Evolutionary conservation across 2,888 invertebrate species (phyloP), one percentile per base, ranked within the genome.

Genomic region (Drosophila helvetica): DNA sequence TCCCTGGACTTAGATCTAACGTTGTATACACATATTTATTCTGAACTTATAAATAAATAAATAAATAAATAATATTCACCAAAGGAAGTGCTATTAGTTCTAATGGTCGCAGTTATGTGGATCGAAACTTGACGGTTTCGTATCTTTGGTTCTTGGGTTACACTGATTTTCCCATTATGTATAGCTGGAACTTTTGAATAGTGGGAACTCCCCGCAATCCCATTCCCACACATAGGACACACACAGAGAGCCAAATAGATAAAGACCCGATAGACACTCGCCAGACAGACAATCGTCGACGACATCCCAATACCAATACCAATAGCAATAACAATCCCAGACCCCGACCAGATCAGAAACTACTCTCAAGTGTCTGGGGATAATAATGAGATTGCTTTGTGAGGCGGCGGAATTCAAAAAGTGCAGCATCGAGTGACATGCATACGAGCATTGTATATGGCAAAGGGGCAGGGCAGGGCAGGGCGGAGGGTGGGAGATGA

Each of bases 301-400:
- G 47, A 25, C 43, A 45, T 12, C 30, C n/a, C 38, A n/a, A 48
- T 33, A 18, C 55, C 7, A n/a, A 7, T 2, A 7, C 38, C 7
- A 2, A 48, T 33, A 18, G 45, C 7, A n/a, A 7, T 2, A 7
- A 15, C 7, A 2, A 38, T 38, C n/a, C 7, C n/a, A 38, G 15
- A 38, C 7, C 38, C 38, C 38, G n/a, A 38, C 15, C 38, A 43
- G 42, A n/a, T 51, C 27, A 8, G n/a, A 27, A 27, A 27, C 27
- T 27, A 8, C 27, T 27, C 75, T 83, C 86, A 85, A 83, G 82
- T 83, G 82, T 74, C 73, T 74, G 83, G 69, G 63, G 57, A 51
- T 74, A 78, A 82, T 87, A 82, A 84, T 84, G 76, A 58, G 59
- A 71, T 69, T 74, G 79, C 82, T 85, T 87, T 87, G 82, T 73